Evolutionary conservation across 2,113 vertebrate genomes (phyloP), one percentile per base, ranked within the genome.

Genomic region (Caranx melampygus): DNA sequence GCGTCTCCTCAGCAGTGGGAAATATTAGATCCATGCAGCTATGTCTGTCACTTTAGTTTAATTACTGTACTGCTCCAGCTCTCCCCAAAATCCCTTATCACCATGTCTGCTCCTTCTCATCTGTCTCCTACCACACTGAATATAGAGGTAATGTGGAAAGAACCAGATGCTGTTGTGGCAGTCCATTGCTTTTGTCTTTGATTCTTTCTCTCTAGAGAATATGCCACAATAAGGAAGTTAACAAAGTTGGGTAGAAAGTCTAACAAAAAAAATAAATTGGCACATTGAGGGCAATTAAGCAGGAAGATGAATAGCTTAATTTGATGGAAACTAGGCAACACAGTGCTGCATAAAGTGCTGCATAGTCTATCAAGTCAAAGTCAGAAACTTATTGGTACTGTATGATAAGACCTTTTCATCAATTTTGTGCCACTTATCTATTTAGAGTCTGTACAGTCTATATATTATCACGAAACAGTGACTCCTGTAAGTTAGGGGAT

Each of bases 271-370:
- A 82, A 82, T 49, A 73, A 90, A 91, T 74, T 91, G 89, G 83
- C 91, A 90, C 81, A 89, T 87, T 85, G 88, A 88, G 89, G 87
- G 82, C 87, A 90, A 93, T 93, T 92, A 89, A 67, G 80, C 15
- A 5, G 63, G 81, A 90, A 88, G 88, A 93, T 87, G 66, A 91
- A 93, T 88, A 55, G 83, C 86, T 90, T 86, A 75, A 91, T 88
- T 89, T 88, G 65, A 87, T 54, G n/a, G 66, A 66, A 83, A 79
- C n/a, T 16, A 45, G 44, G 85, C 73, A 64, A 70, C 72, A 59
- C 70, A 40, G 16, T 13, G 51, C 40, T 58, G 73, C 61, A 82
- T 71, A 73, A 79, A 72, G 67, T 10, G 40, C 64, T 78, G 71
- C 10, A 35, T 65, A 55, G 69, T 83, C 72, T 26, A 82, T 88